These are phyloP conservation scores for Drosophila tanythrix DNA, from an alignment of 2,888 invertebrate species.

Conservation along the genomic window DNA sequence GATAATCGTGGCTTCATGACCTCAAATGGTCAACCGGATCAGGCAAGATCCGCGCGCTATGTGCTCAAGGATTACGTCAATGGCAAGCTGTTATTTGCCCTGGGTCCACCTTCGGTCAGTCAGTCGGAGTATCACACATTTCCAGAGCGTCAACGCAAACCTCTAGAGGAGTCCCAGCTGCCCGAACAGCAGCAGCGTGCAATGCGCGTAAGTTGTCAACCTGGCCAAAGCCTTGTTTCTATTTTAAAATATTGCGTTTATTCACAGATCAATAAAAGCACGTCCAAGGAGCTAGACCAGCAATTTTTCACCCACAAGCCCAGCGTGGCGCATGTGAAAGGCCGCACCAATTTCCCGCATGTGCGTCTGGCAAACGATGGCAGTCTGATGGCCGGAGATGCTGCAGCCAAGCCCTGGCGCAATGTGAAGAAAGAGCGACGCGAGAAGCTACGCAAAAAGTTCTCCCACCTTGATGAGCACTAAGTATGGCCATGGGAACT, in stretches of 20 bases:
- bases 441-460: constrained; percentile 95
- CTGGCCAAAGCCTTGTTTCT: neutral
- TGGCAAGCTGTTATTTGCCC: constrained; percentile 93
- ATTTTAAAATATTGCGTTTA: neutral
- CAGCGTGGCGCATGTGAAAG: constrained; percentile 83
- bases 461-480: constrained; percentile 93
- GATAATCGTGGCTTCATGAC: constrained; percentile 99
- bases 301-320: constrained; percentile 86
- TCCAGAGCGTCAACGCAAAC: constrained; percentile 85
- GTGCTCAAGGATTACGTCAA: constrained; percentile 96
- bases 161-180: constrained; percentile 84
- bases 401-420: constrained; percentile 90
- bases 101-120: constrained; percentile 90
- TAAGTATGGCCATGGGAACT: constrained; percentile 70
- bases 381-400: constrained; percentile 49
- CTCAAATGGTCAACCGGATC: constrained; percentile 96
- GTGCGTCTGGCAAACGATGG: constrained; percentile 77
- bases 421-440: constrained; percentile 95
- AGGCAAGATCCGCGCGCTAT: constrained; percentile 94
- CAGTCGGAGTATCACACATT: constrained; percentile 88
- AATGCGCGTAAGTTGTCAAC: constrained; percentile 85
- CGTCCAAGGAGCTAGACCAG: constrained; percentile 87
- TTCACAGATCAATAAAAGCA: constrained; percentile 82
- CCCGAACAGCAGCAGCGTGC: constrained; percentile 87
- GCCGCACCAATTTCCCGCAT: constrained; percentile 84